These are phyloP conservation scores for Hirundo rustica DNA, from an alignment of 2,797 vertebrate species.

Conservation along the genomic window DNA sequence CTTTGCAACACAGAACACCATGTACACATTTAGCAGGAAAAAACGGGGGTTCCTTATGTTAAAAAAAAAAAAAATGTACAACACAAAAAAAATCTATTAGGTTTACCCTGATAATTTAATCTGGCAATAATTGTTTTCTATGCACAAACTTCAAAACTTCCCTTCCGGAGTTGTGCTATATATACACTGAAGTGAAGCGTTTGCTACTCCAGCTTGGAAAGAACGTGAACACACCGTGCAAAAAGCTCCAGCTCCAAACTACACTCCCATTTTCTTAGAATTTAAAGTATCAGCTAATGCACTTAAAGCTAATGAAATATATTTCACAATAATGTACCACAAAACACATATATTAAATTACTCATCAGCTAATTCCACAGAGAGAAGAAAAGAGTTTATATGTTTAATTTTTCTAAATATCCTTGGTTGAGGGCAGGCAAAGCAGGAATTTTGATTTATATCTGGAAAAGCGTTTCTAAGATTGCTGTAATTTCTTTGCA, in stretches of 20 bases:
- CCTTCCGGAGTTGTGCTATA: neutral
- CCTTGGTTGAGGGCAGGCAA: neutral
- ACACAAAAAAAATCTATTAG: neutral
- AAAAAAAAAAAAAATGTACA: neutral
- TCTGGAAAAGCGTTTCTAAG: neutral
- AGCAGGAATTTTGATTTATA: neutral
- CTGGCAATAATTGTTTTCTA: neutral
- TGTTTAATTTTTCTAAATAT: constrained; percentile 5
- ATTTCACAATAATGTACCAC: constrained; percentile 3
- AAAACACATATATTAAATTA: neutral
- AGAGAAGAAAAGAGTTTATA: neutral
- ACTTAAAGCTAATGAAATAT: constrained; percentile 5
- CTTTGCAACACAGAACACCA: neutral
- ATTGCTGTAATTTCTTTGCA: neutral
- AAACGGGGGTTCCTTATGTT: fast-evolving
- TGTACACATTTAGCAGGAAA: fast-evolving
- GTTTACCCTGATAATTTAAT: neutral
- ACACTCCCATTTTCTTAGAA: neutral
- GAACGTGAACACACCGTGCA: neutral
- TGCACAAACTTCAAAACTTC: neutral
- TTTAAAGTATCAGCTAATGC: neutral
- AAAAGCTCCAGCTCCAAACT: neutral
- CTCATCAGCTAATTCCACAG: constrained; percentile 29
- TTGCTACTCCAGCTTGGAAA: neutral
- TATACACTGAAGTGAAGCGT: fast-evolving